Conservation (phyloP, 2,113 vertebrate species). For the Polyodon spathula region DNA sequence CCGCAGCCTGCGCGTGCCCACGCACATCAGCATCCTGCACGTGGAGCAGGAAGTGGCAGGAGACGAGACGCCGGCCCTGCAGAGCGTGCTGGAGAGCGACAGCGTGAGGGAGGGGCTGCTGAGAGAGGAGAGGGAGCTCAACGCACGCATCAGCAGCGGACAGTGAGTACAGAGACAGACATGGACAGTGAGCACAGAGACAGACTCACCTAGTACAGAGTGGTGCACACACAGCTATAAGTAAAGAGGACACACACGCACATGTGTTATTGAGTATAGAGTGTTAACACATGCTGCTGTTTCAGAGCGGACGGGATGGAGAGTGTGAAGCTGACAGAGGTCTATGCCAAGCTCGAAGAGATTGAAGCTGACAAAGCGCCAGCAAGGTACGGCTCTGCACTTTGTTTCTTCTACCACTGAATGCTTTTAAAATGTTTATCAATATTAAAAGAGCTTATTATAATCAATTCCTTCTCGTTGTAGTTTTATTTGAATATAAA, state of each 20-base stretch:
- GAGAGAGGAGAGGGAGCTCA: slow-evolving; percentile 65
- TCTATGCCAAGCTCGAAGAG: slow-evolving; percentile 86
- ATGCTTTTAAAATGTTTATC: neutral
- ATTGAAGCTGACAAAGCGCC: slow-evolving; percentile 96
- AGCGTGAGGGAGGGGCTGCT: slow-evolving; percentile 71
- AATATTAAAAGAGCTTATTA: neutral
- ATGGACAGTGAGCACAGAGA: neutral
- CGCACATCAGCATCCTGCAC: slow-evolving; percentile 88
- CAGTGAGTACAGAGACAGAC: slow-evolving; percentile 43
- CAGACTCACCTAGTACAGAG: too few species aligned
- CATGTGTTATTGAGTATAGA: too few species aligned
- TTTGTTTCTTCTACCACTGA: neutral
- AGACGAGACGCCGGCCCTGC: slow-evolving; percentile 74
- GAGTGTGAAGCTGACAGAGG: slow-evolving; percentile 73
- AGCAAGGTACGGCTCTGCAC: slow-evolving; percentile 62
- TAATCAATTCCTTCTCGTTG: too few species aligned
- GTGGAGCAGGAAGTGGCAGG: slow-evolving; percentile 96
- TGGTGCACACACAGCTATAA: too few species aligned
- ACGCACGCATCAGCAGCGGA: slow-evolving; percentile 66
- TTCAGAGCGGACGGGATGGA: slow-evolving; percentile 73
- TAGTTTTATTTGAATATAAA: too few species aligned
- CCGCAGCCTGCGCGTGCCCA: slow-evolving; percentile 76
- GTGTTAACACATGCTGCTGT: too few species aligned
- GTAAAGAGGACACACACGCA: too few species aligned
- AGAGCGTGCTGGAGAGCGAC: slow-evolving; percentile 91